These are phyloP conservation scores for Yponomeuta plumbellus DNA, from an alignment of 2,888 invertebrate genomes.

Conservation along the genomic window DNA sequence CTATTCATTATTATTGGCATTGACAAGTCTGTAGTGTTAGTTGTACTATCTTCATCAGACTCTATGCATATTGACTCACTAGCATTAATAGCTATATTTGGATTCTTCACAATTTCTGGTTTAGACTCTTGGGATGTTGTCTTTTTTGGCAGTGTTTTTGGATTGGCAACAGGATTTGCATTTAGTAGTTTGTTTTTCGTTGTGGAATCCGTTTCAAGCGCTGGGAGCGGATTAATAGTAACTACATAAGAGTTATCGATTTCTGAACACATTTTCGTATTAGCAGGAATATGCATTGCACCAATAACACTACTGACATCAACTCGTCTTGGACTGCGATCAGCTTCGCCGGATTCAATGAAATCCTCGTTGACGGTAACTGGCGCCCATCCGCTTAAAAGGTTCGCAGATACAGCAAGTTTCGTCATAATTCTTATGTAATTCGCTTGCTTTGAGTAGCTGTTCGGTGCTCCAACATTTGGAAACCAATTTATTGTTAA, in stretches of 20 bases:
- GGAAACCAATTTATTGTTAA: slow-evolving; percentile 49
- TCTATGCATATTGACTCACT: slow-evolving; percentile 4
- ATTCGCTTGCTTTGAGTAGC: slow-evolving; percentile 29
- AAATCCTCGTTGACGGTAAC: slow-evolving; percentile 20
- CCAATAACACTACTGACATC: neutral
- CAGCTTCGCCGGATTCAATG: neutral
- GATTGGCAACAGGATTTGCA: slow-evolving; percentile 56
- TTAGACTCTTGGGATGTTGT: slow-evolving; percentile 5
- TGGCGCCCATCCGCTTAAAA: slow-evolving; percentile 37
- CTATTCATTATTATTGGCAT: slow-evolving; percentile 49
- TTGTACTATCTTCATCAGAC: neutral
- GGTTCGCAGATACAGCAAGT: slow-evolving; percentile 29
- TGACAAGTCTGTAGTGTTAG: slow-evolving; percentile 19
- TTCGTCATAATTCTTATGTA: slow-evolving; percentile 47
- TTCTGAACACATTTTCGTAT: neutral
- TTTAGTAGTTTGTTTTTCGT: slow-evolving; percentile 37
- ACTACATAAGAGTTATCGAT: neutral
- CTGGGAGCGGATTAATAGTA: neutral
- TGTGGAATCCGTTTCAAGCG: neutral
- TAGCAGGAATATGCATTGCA: neutral
- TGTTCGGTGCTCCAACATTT: neutral
- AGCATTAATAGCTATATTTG: neutral
- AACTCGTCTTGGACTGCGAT: neutral
- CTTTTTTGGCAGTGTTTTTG: slow-evolving; percentile 58
- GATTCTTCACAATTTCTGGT: neutral